A percentile compares a stretch with the other conserved stretches of the same genome.
phyloP scores from a whole-genome alignment of 2,888 invertebrate species.

The Glyphotaelius pellucidus region DNA sequence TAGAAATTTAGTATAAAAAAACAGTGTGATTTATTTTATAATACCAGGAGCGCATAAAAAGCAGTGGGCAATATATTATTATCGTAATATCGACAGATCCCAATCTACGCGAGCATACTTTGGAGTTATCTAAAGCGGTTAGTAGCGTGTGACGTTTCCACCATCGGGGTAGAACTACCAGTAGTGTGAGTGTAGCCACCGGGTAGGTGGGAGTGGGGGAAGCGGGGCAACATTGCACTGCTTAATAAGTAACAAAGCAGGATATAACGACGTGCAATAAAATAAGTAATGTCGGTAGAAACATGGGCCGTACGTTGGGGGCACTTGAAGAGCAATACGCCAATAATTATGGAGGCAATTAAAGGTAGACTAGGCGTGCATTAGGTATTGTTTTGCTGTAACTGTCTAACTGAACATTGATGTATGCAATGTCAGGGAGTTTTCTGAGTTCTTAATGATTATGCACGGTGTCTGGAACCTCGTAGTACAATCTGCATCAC shows the following conservation, averaged over 20 bases:
- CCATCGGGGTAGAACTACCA: background rate
- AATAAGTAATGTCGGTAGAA: background rate
- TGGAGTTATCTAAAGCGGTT: background rate
- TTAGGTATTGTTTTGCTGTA: background rate
- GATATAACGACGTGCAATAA: background rate
- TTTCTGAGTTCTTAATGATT: background rate
- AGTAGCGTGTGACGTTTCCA: background rate
- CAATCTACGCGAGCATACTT: background rate
- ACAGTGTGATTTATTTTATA: background rate
- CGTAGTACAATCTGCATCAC: no score
- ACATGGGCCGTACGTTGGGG: background rate
- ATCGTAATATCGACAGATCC: background rate
- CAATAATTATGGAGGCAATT: constrained; percentile 22
- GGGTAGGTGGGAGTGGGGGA: background rate
- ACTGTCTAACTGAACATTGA: background rate
- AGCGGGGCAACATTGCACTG: background rate
- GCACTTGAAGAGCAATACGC: background rate
- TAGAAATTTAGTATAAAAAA: no score
- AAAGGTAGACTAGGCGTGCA: background rate
- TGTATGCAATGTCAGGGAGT: background rate
- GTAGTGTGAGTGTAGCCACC: background rate
- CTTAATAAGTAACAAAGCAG: background rate
- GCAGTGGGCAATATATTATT: background rate
- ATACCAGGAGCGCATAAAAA: background rate
- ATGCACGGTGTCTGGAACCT: no score